phyloP scores from a whole-genome alignment of 2,113 vertebrate species.

The Catharus minimus region DNA sequence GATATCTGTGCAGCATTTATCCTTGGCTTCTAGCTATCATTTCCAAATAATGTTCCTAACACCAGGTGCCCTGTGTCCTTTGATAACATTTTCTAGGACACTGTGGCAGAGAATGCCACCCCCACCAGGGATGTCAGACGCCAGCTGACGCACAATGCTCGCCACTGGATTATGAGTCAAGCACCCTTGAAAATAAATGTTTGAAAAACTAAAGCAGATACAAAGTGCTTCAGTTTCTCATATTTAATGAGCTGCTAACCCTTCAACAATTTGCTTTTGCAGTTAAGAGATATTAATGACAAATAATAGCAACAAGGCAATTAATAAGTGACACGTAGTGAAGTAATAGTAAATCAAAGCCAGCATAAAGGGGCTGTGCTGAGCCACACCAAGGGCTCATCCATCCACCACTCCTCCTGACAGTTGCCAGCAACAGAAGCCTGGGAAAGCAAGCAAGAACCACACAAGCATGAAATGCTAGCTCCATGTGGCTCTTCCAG shows the following conservation, averaged over 20 bases:
- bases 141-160: not conserved
- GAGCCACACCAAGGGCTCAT: not conserved
- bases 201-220: not conserved
- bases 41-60: not conserved
- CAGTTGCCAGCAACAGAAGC: not conserved
- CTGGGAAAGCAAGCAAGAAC: not conserved
- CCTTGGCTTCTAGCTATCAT: not conserved
- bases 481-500: not conserved
- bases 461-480: not conserved
- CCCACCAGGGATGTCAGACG: fast-evolving
- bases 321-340: not conserved
- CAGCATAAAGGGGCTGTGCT: not conserved
- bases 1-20: not conserved
- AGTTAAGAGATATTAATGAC: not conserved
- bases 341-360: not conserved
- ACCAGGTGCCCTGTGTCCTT: not conserved
- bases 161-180: not conserved
- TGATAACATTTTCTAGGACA: not conserved
- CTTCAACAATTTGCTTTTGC: not conserved
- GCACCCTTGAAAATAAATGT: not conserved
- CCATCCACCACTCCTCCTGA: not conserved
- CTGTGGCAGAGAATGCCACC: not conserved
- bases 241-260: not conserved
- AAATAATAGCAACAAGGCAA: not conserved
- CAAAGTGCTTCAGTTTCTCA: not conserved